These are phyloP conservation scores for Brassicogethes aeneus DNA, from an alignment of 2,888 invertebrate genomes.

Conservation along the genomic window DNA sequence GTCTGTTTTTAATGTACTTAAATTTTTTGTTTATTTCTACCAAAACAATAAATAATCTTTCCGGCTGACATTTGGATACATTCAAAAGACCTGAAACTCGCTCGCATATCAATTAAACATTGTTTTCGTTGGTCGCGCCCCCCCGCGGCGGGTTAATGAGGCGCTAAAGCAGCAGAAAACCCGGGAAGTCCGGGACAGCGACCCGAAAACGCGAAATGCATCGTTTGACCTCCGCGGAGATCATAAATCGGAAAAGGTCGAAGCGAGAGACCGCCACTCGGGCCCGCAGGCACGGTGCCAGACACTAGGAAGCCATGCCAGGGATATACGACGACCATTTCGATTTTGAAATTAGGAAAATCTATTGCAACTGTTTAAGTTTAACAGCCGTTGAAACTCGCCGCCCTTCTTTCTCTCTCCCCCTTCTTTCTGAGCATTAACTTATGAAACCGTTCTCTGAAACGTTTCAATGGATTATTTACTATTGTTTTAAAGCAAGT, in stretches of 20 bases:
- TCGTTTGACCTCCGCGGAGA: constrained; percentile 27
- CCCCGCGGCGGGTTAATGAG: constrained; percentile 26
- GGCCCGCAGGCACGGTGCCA: constrained; percentile 24
- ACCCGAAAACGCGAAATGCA: constrained; percentile 21
- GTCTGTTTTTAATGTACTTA: no score
- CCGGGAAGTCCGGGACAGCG: constrained; percentile 13
- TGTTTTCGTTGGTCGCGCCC: constrained; percentile 18
- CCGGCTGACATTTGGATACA: no score
- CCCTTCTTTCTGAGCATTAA: no score
- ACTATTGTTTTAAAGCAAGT: no score
- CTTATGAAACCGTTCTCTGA: no score
- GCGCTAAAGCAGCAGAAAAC: constrained; percentile 21
- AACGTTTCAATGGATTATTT: no score
- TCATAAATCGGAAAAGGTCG: constrained; percentile 28
- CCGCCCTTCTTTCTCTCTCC: no score
- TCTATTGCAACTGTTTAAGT: constrained; percentile 17
- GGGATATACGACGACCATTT: constrained; percentile 13
- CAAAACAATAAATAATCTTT: no score
- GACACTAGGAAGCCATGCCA: constrained; percentile 12
- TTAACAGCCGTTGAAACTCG: constrained; percentile 17
- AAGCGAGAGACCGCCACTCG: constrained; percentile 25
- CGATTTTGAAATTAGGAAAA: constrained; percentile 19
- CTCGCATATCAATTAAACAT: constrained; percentile 1
- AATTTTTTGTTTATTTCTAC: no score
- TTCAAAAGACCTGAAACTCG: no score